Evolutionary conservation across 2,797 vertebrate genomes (phyloP).

Genomic region (Brachymystax lenok): DNA sequence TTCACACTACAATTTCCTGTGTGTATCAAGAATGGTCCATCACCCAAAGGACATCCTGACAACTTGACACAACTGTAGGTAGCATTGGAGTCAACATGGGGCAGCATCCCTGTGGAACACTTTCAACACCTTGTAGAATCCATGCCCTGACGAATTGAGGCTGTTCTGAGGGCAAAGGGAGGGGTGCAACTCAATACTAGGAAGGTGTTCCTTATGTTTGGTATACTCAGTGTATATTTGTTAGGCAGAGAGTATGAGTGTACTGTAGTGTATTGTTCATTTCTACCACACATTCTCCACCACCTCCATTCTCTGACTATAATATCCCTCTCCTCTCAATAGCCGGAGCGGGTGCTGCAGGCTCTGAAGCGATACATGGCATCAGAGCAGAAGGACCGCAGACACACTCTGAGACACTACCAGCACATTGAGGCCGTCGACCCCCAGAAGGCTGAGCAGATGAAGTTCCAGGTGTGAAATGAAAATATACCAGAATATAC

Average conservation of each 20-base stretch:
- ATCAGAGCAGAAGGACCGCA: conserved; percentile 96
- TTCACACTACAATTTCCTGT: too few relatives aligned
- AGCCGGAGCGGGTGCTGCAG: conserved; percentile 93
- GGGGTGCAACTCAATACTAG: too few relatives aligned
- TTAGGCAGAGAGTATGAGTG: background rate
- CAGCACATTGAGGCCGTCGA: conserved; percentile 95
- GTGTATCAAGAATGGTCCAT: too few relatives aligned
- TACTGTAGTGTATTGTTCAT: background rate
- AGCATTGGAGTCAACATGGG: too few relatives aligned
- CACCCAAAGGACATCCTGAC: too few relatives aligned
- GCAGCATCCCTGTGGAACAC: too few relatives aligned
- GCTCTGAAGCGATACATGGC: conserved; percentile 96
- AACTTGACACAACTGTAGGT: too few relatives aligned
- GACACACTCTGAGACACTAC: conserved; percentile 96
- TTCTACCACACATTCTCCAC: background rate
- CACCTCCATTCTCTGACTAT: background rate
- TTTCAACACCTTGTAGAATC: too few relatives aligned
- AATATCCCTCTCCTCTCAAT: background rate
- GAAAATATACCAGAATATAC: background rate
- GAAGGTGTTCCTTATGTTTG: too few relatives aligned
- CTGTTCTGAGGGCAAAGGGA: too few relatives aligned
- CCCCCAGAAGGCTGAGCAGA: conserved; percentile 96
- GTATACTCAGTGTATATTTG: too few relatives aligned
- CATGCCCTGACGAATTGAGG: too few relatives aligned
- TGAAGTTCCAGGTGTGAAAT: conserved; percentile 86